Conservation (phyloP, 2,888 invertebrate genomes). For the Leptopterna dolabrata region DNA sequence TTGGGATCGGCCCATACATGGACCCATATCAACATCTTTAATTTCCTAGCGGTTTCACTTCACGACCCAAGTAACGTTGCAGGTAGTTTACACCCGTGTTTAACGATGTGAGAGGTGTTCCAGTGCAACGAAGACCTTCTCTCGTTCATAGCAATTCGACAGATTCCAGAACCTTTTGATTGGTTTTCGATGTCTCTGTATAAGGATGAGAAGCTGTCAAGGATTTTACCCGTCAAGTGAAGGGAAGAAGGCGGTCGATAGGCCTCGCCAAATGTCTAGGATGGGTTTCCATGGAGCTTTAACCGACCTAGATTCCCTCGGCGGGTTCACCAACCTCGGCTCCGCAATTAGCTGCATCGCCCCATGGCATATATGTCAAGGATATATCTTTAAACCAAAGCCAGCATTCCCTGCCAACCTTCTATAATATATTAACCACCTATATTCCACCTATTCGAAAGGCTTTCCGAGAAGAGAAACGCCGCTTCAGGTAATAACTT, state of each 20-base stretch:
- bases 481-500: no score
- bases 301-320: conserved; percentile 41
- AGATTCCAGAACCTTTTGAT: no score
- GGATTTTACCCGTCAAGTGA: neutral
- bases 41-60: no score
- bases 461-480: neutral
- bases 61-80: no score
- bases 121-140: no score
- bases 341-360: conserved; percentile 36
- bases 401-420: conserved; percentile 26
- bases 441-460: neutral
- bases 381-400: conserved; percentile 28
- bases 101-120: no score
- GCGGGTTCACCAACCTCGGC: conserved; percentile 34
- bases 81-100: no score
- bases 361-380: conserved; percentile 43
- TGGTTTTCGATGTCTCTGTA: no score
- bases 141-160: no score
- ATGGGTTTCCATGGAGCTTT: conserved; percentile 49
- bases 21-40: no score
- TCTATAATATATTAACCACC: neutral
- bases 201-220: neutral
- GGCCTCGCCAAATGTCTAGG: conserved; percentile 50
- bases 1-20: no score
- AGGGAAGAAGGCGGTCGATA: conserved; percentile 36